Conservation (phyloP, 2,113 vertebrate genomes). For the Pseudopodoces humilis region DNA sequence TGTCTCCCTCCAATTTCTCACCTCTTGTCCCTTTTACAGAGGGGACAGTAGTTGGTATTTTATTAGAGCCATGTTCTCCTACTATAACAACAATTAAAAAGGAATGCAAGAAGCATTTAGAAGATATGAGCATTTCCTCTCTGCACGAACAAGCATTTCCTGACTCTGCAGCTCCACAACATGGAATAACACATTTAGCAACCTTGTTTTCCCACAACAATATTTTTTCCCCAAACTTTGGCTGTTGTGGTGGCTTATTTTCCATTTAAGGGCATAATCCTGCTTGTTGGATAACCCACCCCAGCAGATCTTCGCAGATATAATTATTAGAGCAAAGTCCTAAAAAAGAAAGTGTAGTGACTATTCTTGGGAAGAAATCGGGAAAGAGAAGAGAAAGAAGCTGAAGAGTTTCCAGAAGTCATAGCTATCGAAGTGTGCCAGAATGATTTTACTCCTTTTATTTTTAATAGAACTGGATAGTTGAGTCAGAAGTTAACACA, state of each 20-base stretch:
- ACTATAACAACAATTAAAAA: not conserved
- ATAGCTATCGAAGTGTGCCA: not conserved
- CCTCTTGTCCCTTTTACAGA: not conserved
- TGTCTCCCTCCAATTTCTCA: not conserved
- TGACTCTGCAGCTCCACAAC: not conserved
- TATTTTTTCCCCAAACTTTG: not conserved
- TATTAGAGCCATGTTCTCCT: not conserved
- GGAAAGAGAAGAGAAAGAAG: not conserved
- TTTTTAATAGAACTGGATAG: not conserved
- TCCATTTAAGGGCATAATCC: conserved; percentile 61
- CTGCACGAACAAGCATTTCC: not conserved
- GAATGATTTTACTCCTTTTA: not conserved
- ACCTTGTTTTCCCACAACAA: conserved; percentile 10
- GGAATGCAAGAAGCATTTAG: not conserved
- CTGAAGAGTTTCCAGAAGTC: conserved; percentile 7
- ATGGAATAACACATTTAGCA: not conserved
- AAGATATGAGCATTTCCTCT: not conserved
- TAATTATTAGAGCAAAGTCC: conserved; percentile 30
- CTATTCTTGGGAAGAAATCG: conserved; percentile 35
- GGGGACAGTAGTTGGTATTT: not conserved
- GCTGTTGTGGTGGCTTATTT: not conserved
- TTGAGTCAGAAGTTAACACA: not conserved
- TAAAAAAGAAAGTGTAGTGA: conserved; percentile 27
- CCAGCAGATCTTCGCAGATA: not conserved
- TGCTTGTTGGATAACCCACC: conserved; percentile 29